Percentiles rank a stretch among this genome's conserved stretches.
Evolutionary conservation across 2,797 vertebrate genomes (phyloP).

Genomic region (Platyrinchus mystaceus): DNA sequence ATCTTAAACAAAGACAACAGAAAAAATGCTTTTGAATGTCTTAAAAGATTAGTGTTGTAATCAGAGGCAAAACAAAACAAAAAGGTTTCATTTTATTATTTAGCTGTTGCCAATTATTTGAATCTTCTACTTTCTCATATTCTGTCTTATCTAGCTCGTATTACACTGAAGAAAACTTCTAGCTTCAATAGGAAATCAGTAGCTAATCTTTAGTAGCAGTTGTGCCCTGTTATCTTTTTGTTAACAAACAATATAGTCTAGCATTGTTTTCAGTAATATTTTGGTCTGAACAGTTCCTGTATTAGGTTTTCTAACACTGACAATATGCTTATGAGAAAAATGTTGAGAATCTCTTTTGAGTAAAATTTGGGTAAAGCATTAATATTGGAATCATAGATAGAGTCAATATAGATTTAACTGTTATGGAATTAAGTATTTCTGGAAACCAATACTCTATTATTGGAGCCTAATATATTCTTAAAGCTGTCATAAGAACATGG

Average conservation of each 20-base stretch:
- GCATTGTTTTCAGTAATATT: slow-evolving; percentile 32
- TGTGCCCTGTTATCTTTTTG: background rate
- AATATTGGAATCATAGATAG: background rate
- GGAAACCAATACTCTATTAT: background rate
- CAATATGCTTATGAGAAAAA: background rate
- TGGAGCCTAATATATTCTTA: background rate
- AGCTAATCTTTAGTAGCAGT: background rate
- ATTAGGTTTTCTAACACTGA: slow-evolving; percentile 4
- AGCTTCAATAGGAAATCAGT: background rate
- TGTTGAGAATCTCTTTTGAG: slow-evolving; percentile 19
- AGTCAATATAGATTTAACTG: background rate
- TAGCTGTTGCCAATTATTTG: background rate
- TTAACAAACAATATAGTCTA: background rate
- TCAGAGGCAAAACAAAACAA: background rate
- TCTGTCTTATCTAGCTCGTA: background rate
- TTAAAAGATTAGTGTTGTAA: background rate
- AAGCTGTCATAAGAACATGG: background rate
- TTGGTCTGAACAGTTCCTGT: background rate
- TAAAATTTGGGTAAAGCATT: slow-evolving; percentile 17
- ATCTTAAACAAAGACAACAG: background rate
- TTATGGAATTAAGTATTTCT: background rate
- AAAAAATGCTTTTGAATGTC: background rate
- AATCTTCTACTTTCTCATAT: background rate
- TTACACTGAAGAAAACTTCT: background rate
- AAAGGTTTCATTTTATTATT: background rate